A percentile compares a stretch with the other conserved stretches of the same genome.
These are phyloP conservation scores for Cantharis flavilabris DNA, from an alignment of 2,888 invertebrate genomes.

Conservation along the genomic window DNA sequence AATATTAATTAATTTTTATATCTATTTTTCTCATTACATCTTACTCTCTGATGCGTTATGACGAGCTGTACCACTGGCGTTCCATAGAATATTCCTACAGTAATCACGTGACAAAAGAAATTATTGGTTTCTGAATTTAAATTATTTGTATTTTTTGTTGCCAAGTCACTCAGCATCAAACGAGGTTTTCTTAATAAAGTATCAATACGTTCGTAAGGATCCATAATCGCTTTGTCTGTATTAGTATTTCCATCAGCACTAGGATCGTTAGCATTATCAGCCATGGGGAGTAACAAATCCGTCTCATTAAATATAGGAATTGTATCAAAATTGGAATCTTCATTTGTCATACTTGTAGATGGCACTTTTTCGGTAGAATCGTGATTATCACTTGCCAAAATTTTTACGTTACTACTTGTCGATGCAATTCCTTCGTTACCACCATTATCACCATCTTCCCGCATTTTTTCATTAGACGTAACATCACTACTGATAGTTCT, in stretches of 20 bases:
- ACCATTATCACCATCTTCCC: too few species aligned
- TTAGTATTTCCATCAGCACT: background rate
- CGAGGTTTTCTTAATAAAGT: background rate
- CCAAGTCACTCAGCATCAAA: constrained; percentile 7
- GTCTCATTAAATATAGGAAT: background rate
- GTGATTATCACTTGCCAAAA: background rate
- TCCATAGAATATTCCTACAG: constrained; percentile 82
- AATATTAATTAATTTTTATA: constrained; percentile 38
- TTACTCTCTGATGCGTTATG: constrained; percentile 74
- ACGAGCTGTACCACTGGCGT: constrained; percentile 85
- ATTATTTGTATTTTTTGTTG: constrained; percentile 1
- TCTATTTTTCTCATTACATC: constrained; percentile 40
- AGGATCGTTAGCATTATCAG: background rate
- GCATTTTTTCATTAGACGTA: too few species aligned
- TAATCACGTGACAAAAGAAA: constrained; percentile 76
- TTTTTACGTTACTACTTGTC: background rate
- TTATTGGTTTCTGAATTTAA: constrained; percentile 65
- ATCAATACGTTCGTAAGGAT: background rate
- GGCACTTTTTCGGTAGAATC: background rate
- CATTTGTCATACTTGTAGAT: background rate
- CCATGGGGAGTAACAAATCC: background rate
- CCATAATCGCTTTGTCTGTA: too few species aligned
- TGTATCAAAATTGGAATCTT: background rate
- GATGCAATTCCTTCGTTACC: background rate
- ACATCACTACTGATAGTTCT: too few species aligned